Conservation (phyloP, 2,888 invertebrate genomes). For the Cartodere bifasciata region DNA sequence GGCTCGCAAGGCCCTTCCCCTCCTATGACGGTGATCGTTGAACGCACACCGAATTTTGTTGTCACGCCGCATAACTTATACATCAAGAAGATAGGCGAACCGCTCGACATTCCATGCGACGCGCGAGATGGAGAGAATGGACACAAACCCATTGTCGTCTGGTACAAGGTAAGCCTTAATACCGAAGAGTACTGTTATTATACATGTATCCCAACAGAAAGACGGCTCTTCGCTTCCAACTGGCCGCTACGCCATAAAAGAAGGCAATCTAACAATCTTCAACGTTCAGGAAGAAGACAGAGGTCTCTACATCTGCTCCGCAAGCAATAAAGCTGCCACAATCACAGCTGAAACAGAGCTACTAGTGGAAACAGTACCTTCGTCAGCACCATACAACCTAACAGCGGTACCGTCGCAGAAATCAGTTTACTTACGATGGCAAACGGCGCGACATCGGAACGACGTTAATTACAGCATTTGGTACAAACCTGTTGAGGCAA, state of each 20-base stretch:
- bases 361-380: slow-evolving; percentile 73
- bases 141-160: slow-evolving; percentile 50
- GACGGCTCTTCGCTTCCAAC: slow-evolving; percentile 58
- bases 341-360: slow-evolving; percentile 68
- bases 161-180: slow-evolving; percentile 47
- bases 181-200: too few species aligned
- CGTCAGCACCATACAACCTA: slow-evolving; percentile 83
- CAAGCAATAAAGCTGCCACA: slow-evolving; percentile 80
- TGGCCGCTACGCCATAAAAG: slow-evolving; percentile 53
- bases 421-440: slow-evolving; percentile 70
- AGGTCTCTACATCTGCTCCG: slow-evolving; percentile 72
- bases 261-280: slow-evolving; percentile 72
- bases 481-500: slow-evolving; percentile 63
- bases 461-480: slow-evolving; percentile 76
- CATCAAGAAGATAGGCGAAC: slow-evolving; percentile 68
- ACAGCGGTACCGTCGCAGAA: slow-evolving; percentile 58
- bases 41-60: slow-evolving; percentile 73
- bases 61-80: slow-evolving; percentile 73
- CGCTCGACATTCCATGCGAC: slow-evolving; percentile 71
- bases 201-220: slow-evolving; percentile 42
- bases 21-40: slow-evolving; percentile 71
- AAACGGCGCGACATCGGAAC: slow-evolving; percentile 65
- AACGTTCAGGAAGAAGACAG: slow-evolving; percentile 75
- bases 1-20: slow-evolving; percentile 78
- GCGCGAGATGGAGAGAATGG: slow-evolving; percentile 55